Conservation (phyloP, 2,888 invertebrate genomes). For the Morpho deidamia region DNA sequence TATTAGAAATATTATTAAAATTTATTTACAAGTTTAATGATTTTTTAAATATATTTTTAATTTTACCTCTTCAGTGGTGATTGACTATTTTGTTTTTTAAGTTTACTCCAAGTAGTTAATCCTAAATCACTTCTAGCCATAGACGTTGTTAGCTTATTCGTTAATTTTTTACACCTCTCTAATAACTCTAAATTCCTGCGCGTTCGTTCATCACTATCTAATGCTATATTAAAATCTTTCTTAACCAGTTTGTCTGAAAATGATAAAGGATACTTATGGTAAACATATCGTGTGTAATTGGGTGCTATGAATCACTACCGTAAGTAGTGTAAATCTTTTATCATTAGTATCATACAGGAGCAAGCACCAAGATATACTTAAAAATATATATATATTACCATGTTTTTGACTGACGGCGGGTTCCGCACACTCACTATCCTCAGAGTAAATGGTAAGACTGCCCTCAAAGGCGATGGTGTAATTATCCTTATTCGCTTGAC, state of each 20-base stretch:
- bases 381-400: constrained; percentile 41
- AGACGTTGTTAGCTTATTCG: constrained; percentile 81
- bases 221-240: constrained; percentile 55
- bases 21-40: neutral
- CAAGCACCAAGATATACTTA: neutral
- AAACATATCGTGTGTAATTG: constrained; percentile 42
- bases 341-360: constrained; percentile 30
- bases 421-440: constrained; percentile 86
- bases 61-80: constrained; percentile 80
- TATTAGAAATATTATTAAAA: no score
- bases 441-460: constrained; percentile 89
- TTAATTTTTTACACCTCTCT: constrained; percentile 74
- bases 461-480: constrained; percentile 97
- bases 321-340: constrained; percentile 41
- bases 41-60: constrained; percentile 6
- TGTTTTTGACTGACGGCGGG: constrained; percentile 72
- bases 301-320: constrained; percentile 39
- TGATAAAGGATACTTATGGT: constrained; percentile 32
- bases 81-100: constrained; percentile 85
- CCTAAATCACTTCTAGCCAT: constrained; percentile 94
- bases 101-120: constrained; percentile 93
- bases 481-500: constrained; percentile 95
- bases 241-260: constrained; percentile 72
- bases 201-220: constrained; percentile 75
- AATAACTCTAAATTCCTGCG: constrained; percentile 77